Percentiles rank a stretch among this genome's conserved stretches.
phyloP scores from a whole-genome alignment of 2,113 vertebrate species.

The Falcunculus frontatus region DNA sequence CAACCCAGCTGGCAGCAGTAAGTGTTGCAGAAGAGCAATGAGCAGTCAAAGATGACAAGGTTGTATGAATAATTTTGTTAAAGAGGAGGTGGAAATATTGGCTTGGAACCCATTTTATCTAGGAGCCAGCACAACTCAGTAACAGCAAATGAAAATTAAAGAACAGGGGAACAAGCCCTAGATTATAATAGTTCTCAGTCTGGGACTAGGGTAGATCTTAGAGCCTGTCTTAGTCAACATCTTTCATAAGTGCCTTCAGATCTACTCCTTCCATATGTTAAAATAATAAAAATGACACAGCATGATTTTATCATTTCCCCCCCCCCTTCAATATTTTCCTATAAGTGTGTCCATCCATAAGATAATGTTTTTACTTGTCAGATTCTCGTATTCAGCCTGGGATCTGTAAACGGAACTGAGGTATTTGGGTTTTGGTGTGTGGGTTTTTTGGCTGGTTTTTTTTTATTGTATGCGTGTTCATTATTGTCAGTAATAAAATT shows the following conservation, averaged over 20 bases:
- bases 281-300: not conserved
- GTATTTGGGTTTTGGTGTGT: not conserved
- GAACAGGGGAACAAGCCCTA: not conserved
- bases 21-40: not conserved
- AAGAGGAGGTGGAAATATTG: not conserved
- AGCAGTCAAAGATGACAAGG: not conserved
- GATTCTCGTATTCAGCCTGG: not conserved
- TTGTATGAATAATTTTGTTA: not conserved
- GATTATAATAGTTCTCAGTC: not conserved
- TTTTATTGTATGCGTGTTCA: not conserved
- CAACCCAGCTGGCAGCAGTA: not conserved
- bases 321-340: not conserved
- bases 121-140: not conserved
- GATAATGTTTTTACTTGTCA: not conserved
- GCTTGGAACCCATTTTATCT: not conserved
- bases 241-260: not conserved
- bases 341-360: not conserved
- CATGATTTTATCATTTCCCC: not conserved
- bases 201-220: not conserved
- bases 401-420: not conserved
- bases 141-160: not conserved
- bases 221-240: not conserved
- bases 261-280: not conserved
- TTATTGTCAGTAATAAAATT: not conserved
- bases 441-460: not conserved